Base-by-base conservation (phyloP, 2,113 vertebrate genomes). In the Haplochromis burtoni region DNA sequence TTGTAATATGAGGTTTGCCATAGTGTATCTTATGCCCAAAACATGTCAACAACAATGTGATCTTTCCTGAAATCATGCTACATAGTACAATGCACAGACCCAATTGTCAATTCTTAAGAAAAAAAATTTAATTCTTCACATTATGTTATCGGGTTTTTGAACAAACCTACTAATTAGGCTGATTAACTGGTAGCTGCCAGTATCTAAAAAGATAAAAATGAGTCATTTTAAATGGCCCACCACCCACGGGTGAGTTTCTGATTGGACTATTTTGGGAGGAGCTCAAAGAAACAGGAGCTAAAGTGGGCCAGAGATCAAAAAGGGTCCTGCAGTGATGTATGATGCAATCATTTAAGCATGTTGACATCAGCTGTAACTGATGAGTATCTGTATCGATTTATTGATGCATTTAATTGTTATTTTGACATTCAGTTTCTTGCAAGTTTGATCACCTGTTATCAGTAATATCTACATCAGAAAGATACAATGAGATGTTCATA, bases 401-500 rank as follows among this genome's bases (percentile, higher is more conserved):
- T 8, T 45, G 38, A 73, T 71, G 7, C 9, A 71, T 0, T 71
- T 4, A 10, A 3, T 1, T 45, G 21, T 45, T 40, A 45, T 45
- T 42, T 26, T 71, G 66, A 42, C 66, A 71, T 71, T 10, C 66
- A 71, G 38, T 73, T 71, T 71, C 2, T 42, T 71, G n/a, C n/a
- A 42, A 0, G 13, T 45, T 73, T 45, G 8, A 45, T 45, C 66
- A 26, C n/a, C 66, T 24, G 21, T 16, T 45, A 6, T 26, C 13
- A 45, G 40, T 71, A 71, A 42, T 1, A 45, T 26, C 12, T 61
- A 16, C 29, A 26, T 42, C 5, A 33, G 21, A 42, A 71, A 24
- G n/a, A 42, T 10, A 2, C 0, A 21, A 71, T 24, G 0, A 29
- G 59, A 63, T 35, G 29, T 19, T 63, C 16, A 63, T 63, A 0